A percentile compares a stretch with the other conserved stretches of the same genome.
Conservation (phyloP, 2,888 invertebrate genomes). For the Macaria notata region DNA sequence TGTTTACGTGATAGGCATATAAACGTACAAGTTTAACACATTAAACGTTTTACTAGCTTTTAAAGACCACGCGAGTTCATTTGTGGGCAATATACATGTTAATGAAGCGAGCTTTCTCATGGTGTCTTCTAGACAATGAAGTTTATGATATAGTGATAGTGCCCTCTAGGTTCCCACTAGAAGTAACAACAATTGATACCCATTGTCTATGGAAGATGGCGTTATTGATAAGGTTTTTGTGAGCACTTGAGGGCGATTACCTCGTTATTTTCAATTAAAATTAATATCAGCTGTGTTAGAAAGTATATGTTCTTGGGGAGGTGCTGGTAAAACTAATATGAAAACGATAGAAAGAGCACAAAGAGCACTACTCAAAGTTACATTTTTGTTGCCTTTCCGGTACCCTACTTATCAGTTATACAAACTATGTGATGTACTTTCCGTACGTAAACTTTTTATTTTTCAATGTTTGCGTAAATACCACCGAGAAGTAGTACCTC, state of each 20-base stretch:
- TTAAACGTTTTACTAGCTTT: constrained; percentile 25
- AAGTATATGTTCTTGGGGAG: too few relatives aligned
- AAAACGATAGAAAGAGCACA: too few relatives aligned
- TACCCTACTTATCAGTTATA: too few relatives aligned
- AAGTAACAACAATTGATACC: constrained; percentile 26
- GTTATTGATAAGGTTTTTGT: constrained; percentile 26
- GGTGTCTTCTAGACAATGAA: constrained; percentile 40
- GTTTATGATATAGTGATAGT: constrained; percentile 24
- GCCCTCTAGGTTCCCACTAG: constrained; percentile 37
- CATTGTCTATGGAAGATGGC: constrained; percentile 27
- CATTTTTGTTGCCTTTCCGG: too few relatives aligned
- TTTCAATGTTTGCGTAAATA: too few relatives aligned
- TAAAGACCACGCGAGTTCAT: constrained; percentile 29
- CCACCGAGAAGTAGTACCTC: too few relatives aligned
- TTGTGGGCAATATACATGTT: constrained; percentile 41
- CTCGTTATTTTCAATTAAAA: not conserved
- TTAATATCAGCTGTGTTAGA: too few relatives aligned
- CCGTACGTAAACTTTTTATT: too few relatives aligned
- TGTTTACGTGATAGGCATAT: constrained; percentile 20
- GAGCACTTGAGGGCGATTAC: not conserved
- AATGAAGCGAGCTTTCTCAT: constrained; percentile 51
- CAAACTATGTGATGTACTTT: too few relatives aligned
- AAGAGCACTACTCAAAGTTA: too few relatives aligned
- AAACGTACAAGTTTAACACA: constrained; percentile 10
- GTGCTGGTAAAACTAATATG: too few relatives aligned